Evolutionary conservation across 2,797 vertebrate genomes (phyloP), one percentile per base, ranked within the genome.

Genomic region (Perodicticus potto): DNA sequence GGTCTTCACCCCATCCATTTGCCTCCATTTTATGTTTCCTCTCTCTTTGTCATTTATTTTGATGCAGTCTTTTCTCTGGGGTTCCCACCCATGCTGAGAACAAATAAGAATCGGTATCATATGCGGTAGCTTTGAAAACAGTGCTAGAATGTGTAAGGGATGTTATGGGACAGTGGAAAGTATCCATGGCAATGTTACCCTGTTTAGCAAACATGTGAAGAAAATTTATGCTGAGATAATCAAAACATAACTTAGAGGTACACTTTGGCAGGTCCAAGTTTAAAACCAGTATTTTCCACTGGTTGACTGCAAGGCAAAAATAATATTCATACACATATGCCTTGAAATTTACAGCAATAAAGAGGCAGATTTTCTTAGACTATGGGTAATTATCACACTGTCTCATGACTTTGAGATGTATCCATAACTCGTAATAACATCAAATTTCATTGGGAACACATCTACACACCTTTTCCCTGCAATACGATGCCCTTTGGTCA

Each of bases 161-260:
- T 34, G n/a, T 84, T 29, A 76, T 57, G 40, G 83, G 8, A 83
- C 85, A 3, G 17, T 94, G 90, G 91, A 32, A 63, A 61, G 97
- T 98, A 97, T 96, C 97, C 97, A 98, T 98, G 97, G 97, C 17
- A 95, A 98, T 98, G 74, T 16, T 65, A 59, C 32, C 29, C 90
- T 98, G 98, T 98, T 98, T 97, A 98, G 96, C 89, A 98, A 98
- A 98, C 96, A 97, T 69, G 53, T 74, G 85, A 97, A 97, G 97
- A 86, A 97, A 97, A 98, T 93, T 90, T 76, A 89, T 93, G 86
- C 93, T 81, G 91, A 85, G 72, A 53, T 86, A 89, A 96, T 96
- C 89, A 97, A 97, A 74, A 91, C 80, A 86, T 92, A 94, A 95
- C 80, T 96, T 93, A 96, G 95, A 97, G 96, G 97, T 97, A 77